Evolutionary conservation across 2,888 invertebrate species (phyloP).

Genomic region (Sycophila texana): DNA sequence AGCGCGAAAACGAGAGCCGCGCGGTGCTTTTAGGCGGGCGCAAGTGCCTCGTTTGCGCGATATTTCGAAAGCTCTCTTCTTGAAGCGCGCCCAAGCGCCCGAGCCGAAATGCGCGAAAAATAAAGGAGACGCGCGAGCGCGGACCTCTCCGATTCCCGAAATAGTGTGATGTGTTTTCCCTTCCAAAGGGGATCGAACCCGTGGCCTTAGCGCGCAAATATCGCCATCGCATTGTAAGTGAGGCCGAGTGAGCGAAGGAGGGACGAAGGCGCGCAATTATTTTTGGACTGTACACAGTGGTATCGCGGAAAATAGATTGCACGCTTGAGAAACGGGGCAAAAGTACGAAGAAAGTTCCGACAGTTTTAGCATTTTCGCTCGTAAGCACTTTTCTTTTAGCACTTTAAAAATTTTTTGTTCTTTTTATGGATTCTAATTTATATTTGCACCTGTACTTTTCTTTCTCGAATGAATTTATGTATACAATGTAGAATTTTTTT

Average conservation of each 20-base stretch:
- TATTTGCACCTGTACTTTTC: not conserved
- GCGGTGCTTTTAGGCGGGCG: not conserved
- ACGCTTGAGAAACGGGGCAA: conserved; percentile 15
- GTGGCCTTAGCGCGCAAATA: conserved; percentile 66
- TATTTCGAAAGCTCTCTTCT: conserved; percentile 17
- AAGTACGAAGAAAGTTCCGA: conserved; percentile 14
- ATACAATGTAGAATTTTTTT: no score
- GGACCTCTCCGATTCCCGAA: conserved; percentile 66
- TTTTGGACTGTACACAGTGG: conserved; percentile 7
- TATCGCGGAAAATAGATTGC: conserved; percentile 42
- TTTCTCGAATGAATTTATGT: no score
- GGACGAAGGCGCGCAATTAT: conserved; percentile 11
- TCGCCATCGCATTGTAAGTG: conserved; percentile 10
- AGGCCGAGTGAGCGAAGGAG: conserved; percentile 14
- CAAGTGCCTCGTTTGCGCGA: conserved; percentile 33
- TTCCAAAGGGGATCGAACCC: conserved; percentile 71
- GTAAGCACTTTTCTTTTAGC: not conserved
- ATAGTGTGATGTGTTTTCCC: conserved; percentile 70
- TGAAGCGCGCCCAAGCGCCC: no score
- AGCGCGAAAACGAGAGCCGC: conserved; percentile 15
- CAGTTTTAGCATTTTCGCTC: not conserved
- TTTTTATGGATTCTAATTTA: not conserved
- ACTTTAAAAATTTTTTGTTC: no score
- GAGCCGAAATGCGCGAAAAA: not conserved
- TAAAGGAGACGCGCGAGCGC: conserved; percentile 9